Evolutionary conservation across 2,113 vertebrate species (phyloP), one percentile per base, ranked within the genome.

Genomic region (Mustela lutreola): DNA sequence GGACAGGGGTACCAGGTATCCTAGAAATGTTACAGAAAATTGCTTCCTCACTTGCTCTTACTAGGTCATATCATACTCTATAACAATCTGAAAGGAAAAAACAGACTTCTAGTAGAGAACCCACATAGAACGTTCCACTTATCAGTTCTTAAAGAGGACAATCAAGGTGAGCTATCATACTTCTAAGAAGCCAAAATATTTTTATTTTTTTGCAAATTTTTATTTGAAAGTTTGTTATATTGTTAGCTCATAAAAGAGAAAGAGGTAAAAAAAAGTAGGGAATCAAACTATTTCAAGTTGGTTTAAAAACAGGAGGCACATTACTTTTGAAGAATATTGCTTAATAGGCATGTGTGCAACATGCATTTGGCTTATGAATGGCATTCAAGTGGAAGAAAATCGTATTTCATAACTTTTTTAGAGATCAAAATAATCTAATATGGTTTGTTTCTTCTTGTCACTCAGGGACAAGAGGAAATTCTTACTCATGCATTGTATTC

Each of bases 341-440:
- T 90, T 78, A 87, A 16, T n/a, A 60, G 4, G 10, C 16, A 62
- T 45, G 15, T 33, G 1, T 33, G 45, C 3, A 81, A 58, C 83
- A 53, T n/a, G 15, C 45, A 50, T 60, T 65, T 62, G 86, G 3
- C 60, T 24, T 15, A 82, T 53, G 36, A 76, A 79, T 56, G 12
- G 2, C 19, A 76, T 48, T 75, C 26, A 45, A 91, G 22, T 67
- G 8, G 21, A 89, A 81, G 36, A 75, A 79, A 65, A 89, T 36
- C 53, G 19, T 75, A 36, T 78, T 86, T 48, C 2, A 16, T 33
- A 76, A 14, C 3, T 28, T 79, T 79, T 31, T 5, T n/a, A 67
- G 86, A 89, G 26, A 93, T 45, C 10, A 63, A 82, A 94, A 39
- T 18, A 92, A 94, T 45, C 15, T 80, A 91, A 91, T 62, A 60